Percentiles rank a stretch among this genome's conserved stretches.
Conservation (phyloP, 1,140 invertebrate genomes). For the Aphaenogaster rudis region DNA sequence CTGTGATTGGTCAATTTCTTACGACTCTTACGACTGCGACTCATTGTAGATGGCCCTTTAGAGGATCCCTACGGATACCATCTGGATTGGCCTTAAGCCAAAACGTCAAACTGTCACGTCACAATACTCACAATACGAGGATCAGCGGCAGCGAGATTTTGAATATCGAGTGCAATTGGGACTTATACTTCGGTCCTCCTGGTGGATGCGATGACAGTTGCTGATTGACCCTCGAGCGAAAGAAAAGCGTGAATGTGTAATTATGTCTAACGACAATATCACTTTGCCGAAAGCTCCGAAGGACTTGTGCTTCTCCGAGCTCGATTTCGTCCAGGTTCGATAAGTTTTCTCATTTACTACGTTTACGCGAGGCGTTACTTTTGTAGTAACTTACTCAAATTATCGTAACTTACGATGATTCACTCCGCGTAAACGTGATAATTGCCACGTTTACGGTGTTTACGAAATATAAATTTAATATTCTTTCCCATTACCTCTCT, state of each 20-base stretch:
- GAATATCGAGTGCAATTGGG: background rate
- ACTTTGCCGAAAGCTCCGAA: constrained; percentile 84
- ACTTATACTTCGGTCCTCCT: no score
- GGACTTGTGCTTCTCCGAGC: constrained; percentile 84
- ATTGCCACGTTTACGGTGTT: background rate
- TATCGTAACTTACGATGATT: no score
- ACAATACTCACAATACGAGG: background rate
- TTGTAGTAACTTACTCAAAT: no score
- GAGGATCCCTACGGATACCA: no score
- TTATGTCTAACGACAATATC: constrained; percentile 81
- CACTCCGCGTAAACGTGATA: no score
- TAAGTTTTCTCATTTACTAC: background rate
- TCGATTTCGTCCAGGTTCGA: constrained; percentile 83
- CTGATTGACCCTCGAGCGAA: background rate
- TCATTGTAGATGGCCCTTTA: no score
- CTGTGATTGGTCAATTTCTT: no score
- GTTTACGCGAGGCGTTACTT: no score
- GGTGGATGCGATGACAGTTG: background rate
- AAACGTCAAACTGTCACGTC: constrained; percentile 27
- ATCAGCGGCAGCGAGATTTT: background rate
- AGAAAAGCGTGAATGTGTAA: constrained; percentile 18
- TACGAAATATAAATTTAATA: background rate
- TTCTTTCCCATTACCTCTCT: background rate
- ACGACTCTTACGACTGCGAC: no score
- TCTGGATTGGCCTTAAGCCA: background rate